phyloP scores from a whole-genome alignment of 2,797 vertebrate species.

The Liparis tanakae region DNA sequence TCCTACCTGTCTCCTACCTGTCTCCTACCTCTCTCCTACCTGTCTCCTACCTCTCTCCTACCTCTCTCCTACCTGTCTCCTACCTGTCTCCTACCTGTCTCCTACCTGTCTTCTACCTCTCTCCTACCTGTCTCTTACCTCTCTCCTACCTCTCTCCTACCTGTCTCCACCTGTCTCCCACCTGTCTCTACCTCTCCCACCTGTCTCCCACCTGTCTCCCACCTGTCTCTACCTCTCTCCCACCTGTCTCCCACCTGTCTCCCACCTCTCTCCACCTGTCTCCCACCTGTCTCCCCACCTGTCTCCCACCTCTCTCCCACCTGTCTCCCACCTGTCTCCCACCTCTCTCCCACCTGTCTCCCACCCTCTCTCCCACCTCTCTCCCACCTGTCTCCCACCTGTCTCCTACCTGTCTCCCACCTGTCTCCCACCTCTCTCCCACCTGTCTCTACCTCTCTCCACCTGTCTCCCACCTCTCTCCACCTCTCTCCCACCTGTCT shows the following conservation, averaged over 20 bases:
- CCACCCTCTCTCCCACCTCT: too few relatives aligned
- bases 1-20: constrained; percentile 62
- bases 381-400: constrained; percentile 63
- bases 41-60: constrained; percentile 63
- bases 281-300: constrained; percentile 62
- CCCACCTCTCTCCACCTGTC: too few relatives aligned
- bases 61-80: too few relatives aligned
- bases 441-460: too few relatives aligned
- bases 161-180: constrained; percentile 63
- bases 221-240: too few relatives aligned
- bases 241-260: constrained; percentile 63
- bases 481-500: constrained; percentile 62
- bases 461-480: constrained; percentile 63
- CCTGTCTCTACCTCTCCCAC: too few relatives aligned
- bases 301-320: too few relatives aligned
- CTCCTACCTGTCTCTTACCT: constrained; percentile 62
- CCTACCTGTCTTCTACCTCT: constrained; percentile 63
- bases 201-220: too few relatives aligned
- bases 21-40: too few relatives aligned
- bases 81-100: constrained; percentile 65
- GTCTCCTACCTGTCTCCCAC: constrained; percentile 62
- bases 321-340: constrained; percentile 63
- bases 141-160: too few relatives aligned
- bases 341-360: constrained; percentile 62
- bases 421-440: too few relatives aligned